Percentiles rank a stretch among this genome's conserved stretches.
These are phyloP conservation scores for Eudasyphora cyanicolor DNA, from an alignment of 2,888 invertebrate species.

Conservation along the genomic window DNA sequence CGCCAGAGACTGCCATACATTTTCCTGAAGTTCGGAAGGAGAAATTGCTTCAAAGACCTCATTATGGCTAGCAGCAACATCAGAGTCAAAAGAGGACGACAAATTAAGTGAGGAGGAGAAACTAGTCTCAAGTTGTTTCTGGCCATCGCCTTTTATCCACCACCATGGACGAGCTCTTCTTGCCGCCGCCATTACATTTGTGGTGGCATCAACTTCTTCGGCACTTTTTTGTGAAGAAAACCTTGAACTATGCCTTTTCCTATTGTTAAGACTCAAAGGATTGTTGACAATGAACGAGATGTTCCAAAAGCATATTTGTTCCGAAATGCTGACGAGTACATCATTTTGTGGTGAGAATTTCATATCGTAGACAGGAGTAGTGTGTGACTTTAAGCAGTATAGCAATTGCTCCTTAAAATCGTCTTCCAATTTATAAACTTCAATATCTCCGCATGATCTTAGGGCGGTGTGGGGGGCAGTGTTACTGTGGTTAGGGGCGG, in stretches of 20 bases:
- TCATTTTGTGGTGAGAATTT: slow-evolving; percentile 77
- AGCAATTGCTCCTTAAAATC: slow-evolving; percentile 64
- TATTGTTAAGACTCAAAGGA: slow-evolving; percentile 67
- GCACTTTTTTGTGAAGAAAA: slow-evolving; percentile 69
- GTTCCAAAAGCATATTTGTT: slow-evolving; percentile 79
- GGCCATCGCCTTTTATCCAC: background rate
- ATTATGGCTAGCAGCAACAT: slow-evolving; percentile 24
- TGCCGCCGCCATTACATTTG: no score
- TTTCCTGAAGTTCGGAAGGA: slow-evolving; percentile 20
- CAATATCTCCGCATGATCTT: slow-evolving; percentile 56
- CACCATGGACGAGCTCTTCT: no score
- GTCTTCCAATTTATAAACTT: slow-evolving; percentile 71
- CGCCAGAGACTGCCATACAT: slow-evolving; percentile 34
- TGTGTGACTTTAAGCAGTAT: slow-evolving; percentile 72
- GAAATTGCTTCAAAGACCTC: slow-evolving; percentile 44
- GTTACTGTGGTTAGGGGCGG: background rate
- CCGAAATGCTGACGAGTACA: slow-evolving; percentile 77
- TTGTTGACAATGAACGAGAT: slow-evolving; percentile 76
- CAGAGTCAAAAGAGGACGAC: slow-evolving; percentile 42
- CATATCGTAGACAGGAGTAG: slow-evolving; percentile 72
- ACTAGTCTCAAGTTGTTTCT: no score
- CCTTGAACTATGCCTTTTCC: slow-evolving; percentile 72
- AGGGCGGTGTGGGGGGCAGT: background rate
- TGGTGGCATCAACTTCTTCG: slow-evolving; percentile 71
- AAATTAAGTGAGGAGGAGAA: no score